Evolutionary conservation across 2,797 vertebrate species (phyloP).

Genomic region (Vespertilio murinus): DNA sequence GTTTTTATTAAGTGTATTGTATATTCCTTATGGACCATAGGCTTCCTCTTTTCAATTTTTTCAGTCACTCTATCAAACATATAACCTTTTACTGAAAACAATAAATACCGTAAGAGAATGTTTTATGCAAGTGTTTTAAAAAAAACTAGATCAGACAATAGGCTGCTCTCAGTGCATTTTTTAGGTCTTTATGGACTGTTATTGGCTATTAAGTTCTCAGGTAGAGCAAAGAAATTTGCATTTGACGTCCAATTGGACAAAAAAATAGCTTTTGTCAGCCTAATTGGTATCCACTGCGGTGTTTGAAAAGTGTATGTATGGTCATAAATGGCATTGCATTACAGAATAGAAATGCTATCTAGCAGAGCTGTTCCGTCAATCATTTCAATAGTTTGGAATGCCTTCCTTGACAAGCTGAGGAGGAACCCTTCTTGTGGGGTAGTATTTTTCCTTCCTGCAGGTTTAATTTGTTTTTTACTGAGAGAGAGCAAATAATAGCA

Average conservation of each 20-base stretch:
- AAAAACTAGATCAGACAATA: background rate
- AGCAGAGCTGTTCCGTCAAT: conserved; percentile 8
- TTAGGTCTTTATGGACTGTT: background rate
- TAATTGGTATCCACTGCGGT: background rate
- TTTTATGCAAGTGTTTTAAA: background rate
- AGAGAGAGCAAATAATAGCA: conserved; percentile 18
- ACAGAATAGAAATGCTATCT: background rate
- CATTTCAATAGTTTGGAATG: background rate
- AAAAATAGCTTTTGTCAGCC: background rate
- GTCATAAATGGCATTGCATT: background rate
- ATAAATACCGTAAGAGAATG: background rate
- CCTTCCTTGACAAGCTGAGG: conserved; percentile 37
- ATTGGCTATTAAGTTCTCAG: background rate
- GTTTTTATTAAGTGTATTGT: background rate
- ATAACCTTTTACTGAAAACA: background rate
- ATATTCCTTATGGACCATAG: background rate
- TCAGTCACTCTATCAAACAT: background rate
- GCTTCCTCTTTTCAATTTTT: background rate
- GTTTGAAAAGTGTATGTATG: background rate
- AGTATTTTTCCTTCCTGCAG: conserved; percentile 57
- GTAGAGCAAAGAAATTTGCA: background rate
- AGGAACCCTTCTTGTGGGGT: conserved; percentile 26
- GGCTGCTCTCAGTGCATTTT: background rate
- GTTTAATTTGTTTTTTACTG: conserved; percentile 74
- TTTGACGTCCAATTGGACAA: background rate